These are phyloP conservation scores for Sclerurus mexicanus DNA, from an alignment of 2,113 vertebrate species.

Conservation along the genomic window DNA sequence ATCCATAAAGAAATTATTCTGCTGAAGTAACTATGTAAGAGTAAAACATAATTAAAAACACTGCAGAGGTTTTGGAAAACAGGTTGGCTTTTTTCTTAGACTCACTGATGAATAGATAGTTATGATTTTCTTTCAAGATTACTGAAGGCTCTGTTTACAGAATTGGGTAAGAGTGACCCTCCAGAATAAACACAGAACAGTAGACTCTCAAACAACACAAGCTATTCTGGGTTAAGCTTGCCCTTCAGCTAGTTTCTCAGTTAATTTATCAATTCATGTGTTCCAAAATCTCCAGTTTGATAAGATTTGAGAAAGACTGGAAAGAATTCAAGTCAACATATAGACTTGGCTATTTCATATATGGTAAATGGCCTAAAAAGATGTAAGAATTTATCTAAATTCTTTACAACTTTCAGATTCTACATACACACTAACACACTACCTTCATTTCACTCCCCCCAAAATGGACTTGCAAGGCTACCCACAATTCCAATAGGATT, in stretches of 20 bases:
- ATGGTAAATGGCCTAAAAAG: background rate
- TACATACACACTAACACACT: background rate
- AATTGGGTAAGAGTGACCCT: background rate
- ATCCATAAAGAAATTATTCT: background rate
- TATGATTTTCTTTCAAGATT: background rate
- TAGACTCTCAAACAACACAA: background rate
- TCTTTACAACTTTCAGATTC: background rate
- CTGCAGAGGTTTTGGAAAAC: background rate
- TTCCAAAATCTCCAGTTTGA: background rate
- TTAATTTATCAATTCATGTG: background rate
- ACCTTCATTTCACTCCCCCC: rapidly evolving
- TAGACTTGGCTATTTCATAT: background rate
- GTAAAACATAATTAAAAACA: background rate
- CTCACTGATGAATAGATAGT: background rate
- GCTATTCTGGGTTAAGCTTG: background rate
- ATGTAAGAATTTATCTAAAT: background rate
- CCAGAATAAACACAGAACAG: background rate
- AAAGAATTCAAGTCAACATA: background rate
- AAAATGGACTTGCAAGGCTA: background rate
- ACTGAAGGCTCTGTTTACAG: background rate
- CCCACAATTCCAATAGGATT: background rate
- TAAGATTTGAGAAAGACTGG: background rate
- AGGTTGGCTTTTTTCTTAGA: background rate
- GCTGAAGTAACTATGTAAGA: background rate
- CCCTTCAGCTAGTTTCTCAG: background rate